Evolutionary conservation across 2,113 vertebrate genomes (phyloP).

Genomic region (Oxyruncus cristatus): DNA sequence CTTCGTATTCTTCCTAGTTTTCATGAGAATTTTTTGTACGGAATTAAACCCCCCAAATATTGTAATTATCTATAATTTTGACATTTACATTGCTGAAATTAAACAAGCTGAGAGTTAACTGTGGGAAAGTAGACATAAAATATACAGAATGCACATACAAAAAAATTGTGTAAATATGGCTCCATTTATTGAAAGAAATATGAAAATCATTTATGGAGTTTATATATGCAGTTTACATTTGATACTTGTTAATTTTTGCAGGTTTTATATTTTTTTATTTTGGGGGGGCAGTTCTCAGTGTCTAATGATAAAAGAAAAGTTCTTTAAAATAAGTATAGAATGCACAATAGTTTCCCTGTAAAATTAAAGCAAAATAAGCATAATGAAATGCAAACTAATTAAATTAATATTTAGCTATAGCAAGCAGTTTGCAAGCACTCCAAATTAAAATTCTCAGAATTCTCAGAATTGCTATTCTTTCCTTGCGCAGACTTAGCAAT

Average conservation of each 20-base stretch:
- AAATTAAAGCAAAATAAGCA: background rate
- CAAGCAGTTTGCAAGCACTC: background rate
- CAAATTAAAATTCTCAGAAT: background rate
- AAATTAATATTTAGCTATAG: background rate
- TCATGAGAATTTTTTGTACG: background rate
- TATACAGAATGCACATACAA: background rate
- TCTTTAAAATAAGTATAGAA: background rate
- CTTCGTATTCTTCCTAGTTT: background rate
- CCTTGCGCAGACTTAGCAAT: background rate
- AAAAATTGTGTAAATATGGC: background rate
- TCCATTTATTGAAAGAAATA: background rate
- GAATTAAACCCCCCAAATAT: background rate
- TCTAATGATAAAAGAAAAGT: background rate
- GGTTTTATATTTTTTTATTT: background rate
- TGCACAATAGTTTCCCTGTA: background rate
- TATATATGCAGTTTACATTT: background rate
- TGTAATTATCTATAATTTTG: background rate
- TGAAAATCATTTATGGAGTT: background rate
- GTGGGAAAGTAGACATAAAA: background rate
- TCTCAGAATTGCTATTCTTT: background rate
- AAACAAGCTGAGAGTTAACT: background rate
- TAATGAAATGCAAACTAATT: background rate
- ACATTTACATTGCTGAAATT: background rate
- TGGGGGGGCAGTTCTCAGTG: background rate
- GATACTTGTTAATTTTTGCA: background rate